These are phyloP conservation scores for Lamellibrachia columna DNA, from an alignment of 2,888 invertebrate genomes.

Conservation along the genomic window DNA sequence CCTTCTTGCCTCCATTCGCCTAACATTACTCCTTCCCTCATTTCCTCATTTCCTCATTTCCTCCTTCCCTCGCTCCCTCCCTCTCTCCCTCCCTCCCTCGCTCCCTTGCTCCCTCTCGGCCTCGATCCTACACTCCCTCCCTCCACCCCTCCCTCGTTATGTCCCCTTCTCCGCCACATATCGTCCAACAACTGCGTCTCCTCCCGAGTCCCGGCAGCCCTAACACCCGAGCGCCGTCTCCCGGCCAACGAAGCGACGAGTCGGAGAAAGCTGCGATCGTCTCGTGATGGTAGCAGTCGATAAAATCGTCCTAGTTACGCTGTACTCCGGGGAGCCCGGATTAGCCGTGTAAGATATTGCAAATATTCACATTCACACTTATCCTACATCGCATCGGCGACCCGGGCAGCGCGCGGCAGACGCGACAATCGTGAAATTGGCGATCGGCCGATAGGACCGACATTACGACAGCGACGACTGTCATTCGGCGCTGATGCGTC, in stretches of 20 bases:
- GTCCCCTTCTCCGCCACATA: not conserved
- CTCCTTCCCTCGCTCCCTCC: too few species aligned
- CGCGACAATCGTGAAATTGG: conserved; percentile 6
- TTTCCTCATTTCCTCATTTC: too few species aligned
- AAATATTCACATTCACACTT: conserved; percentile 12
- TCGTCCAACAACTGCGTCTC: not conserved
- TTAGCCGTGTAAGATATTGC: conserved; percentile 6
- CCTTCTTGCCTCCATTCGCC: too few species aligned
- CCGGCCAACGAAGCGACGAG: not conserved
- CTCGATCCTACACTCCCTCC: not conserved
- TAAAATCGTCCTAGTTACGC: not conserved
- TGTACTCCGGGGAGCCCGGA: not conserved
- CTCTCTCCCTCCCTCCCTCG: too few species aligned
- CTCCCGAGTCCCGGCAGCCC: not conserved
- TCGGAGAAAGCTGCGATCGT: not conserved
- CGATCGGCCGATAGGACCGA: not conserved
- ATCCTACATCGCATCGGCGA: not conserved
- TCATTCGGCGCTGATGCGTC: not conserved
- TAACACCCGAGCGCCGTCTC: not conserved
- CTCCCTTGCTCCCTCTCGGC: not conserved
- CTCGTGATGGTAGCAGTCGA: not conserved
- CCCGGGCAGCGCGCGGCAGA: not conserved
- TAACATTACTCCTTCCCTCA: too few species aligned
- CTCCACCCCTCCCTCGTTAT: not conserved
- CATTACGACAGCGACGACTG: not conserved